Evolutionary conservation across 2,113 vertebrate species (phyloP).

Genomic region (Caranx ignobilis): DNA sequence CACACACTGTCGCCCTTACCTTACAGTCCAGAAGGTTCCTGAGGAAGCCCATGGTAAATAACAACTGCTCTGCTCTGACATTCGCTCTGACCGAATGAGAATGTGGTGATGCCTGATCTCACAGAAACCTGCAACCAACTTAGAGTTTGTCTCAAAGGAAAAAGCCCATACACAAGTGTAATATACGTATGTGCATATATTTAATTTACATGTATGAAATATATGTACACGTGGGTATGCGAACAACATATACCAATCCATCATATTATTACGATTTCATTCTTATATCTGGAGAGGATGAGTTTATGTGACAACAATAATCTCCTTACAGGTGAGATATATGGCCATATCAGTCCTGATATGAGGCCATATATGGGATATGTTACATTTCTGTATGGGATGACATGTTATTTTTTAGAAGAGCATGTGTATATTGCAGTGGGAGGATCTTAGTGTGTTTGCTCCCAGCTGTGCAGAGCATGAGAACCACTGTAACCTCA

Average conservation of each 20-base stretch:
- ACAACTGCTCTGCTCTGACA: constrained; percentile 22
- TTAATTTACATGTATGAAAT: too few relatives aligned
- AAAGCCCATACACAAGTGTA: too few relatives aligned
- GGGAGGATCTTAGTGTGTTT: background rate
- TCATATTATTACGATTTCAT: too few relatives aligned
- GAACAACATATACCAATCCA: too few relatives aligned
- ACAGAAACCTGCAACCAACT: background rate
- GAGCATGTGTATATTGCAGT: constrained; percentile 11
- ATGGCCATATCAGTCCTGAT: too few relatives aligned
- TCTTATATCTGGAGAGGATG: too few relatives aligned
- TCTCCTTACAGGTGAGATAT: too few relatives aligned
- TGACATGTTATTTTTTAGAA: background rate
- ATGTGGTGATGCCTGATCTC: constrained; percentile 17
- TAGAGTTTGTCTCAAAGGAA: background rate
- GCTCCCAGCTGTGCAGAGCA: constrained; percentile 9
- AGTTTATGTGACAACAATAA: too few relatives aligned
- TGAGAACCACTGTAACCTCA: constrained; percentile 14
- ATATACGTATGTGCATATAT: too few relatives aligned
- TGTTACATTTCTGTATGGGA: background rate
- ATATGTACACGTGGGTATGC: too few relatives aligned
- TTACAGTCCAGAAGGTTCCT: constrained; percentile 80
- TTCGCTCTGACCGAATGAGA: constrained; percentile 23
- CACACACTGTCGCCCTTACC: constrained; percentile 54
- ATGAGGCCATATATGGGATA: too few relatives aligned
- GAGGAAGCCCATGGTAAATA: constrained; percentile 84